phyloP scores from a whole-genome alignment of 2,797 vertebrate genomes.

The Poeciliopsis paucimaculata region DNA sequence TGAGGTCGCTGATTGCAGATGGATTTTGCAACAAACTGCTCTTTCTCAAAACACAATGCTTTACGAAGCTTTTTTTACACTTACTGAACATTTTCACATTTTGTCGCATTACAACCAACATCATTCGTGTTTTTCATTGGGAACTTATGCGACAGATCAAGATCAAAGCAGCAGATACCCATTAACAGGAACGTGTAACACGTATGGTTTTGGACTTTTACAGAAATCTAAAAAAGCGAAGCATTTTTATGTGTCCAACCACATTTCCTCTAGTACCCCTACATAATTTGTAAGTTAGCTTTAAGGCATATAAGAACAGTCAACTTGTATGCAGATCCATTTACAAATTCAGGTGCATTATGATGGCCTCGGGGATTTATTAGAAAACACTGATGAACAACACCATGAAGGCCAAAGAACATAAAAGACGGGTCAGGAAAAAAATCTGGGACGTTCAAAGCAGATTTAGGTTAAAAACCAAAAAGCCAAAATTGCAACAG shows the following conservation, averaged over 20 bases:
- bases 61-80: neutral
- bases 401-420: neutral
- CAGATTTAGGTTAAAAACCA: neutral
- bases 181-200: neutral
- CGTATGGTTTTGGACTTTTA: neutral
- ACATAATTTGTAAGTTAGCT: neutral
- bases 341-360: neutral
- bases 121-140: neutral
- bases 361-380: neutral
- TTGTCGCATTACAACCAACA: too few species aligned
- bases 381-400: neutral
- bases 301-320: neutral
- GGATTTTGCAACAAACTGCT: conserved; percentile 23
- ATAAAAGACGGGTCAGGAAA: neutral
- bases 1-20: conserved; percentile 43
- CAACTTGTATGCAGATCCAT: neutral
- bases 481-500: neutral
- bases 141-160: neutral
- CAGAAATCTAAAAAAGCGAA: neutral
- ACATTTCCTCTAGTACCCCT: neutral
- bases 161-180: neutral
- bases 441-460: neutral
- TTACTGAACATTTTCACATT: neutral
- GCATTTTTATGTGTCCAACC: neutral
- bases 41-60: neutral